Evolutionary conservation across 2,888 invertebrate genomes (phyloP), one percentile per base, ranked within the genome.

Genomic region (Xestia ashworthii): DNA sequence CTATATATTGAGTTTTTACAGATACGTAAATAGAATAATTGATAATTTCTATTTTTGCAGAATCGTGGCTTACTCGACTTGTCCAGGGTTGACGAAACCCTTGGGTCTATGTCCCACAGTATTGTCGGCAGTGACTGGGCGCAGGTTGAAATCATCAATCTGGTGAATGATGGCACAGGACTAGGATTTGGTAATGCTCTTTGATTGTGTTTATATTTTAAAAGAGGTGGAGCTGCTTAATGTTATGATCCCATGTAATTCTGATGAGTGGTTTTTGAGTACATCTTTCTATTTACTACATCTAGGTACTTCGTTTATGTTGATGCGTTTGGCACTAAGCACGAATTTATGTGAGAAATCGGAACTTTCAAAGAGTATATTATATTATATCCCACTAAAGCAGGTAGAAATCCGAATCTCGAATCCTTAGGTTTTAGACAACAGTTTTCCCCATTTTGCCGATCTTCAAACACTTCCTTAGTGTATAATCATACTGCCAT

Each of bases 161-260:
- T 99, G 85, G 98, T 99, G 67, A 99, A 99, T 95, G 99, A 99
- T 97, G 99, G 99, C 82, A 99, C 99, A 80, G 99, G 99, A 50
- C 97, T 99, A 88, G 99, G 99, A 60, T 99, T 99, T 97, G 99
- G 99, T 92, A 93, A 93, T 80, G 75, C 48, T 74, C n/a, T 69
- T 64, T 66, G 38, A 65, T 68, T 46, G 22, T 64, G 38, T 67
- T 50, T n/a, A 64, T 69, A 64, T 69, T 32, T 16, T 25, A 25
- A 58, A 58, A 55, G 5, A 14, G 12, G 53, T 11, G 5, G 55
- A 55, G n/a, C 12, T n/a, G 4, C 5, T 55, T 3, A 55, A 32
- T 32, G 32, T 32, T 32, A 32, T 60, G 8, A 60, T 16, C 32
- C 25, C 25, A 14, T 58, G 5, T n/a, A 25, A 16, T 11, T 32